Evolutionary conservation across 1,140 invertebrate species (phyloP), one percentile per base, ranked within the genome.

Genomic region (Bombus breviceps): DNA sequence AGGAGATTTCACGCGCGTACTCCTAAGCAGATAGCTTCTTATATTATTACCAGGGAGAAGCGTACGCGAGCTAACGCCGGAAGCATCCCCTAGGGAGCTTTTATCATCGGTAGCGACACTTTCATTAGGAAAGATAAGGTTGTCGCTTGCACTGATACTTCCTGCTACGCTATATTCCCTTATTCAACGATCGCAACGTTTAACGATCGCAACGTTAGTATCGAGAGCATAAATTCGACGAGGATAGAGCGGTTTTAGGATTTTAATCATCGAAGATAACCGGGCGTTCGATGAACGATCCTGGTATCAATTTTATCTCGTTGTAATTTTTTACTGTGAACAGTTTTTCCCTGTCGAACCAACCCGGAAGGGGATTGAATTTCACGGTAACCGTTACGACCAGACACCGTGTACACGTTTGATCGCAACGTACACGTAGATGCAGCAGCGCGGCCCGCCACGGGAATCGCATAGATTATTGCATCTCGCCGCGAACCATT

Each of bases 401-500:
- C 53, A 62, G 53, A n/a, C 41, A 47, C 39, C n/a, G 39, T 39
- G 78, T 57, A 71, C 43, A 28, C 79, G 41, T 57, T 37, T 9
- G 9, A 62, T 28, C 53, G 81, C 62, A 78, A 59, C 71, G 5
- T 69, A 62, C 74, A 68, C 43, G 53, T 25, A 28, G 25, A 18
- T 32, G 22, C 22, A 39, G 15, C 39, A n/a, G 53, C 39, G 62
- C 81, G 81, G 53, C 47, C 57, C 57, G 75, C 57, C 86, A 68
- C 89, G 83, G 83, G 86, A 90, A 86, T 90, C 87, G 87, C 85
- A 89, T 90, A 91, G 88, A 92, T 92, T 92, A 91, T 80, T 86
- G 86, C 83, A 87, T 92, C 91, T 92, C 87, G 59, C 85, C 75
- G 72, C 87, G 85, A 91, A 89, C 86, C 91, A 92, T 92, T 92